phyloP scores from a whole-genome alignment of 2,113 vertebrate genomes.

The Abramis brama region DNA sequence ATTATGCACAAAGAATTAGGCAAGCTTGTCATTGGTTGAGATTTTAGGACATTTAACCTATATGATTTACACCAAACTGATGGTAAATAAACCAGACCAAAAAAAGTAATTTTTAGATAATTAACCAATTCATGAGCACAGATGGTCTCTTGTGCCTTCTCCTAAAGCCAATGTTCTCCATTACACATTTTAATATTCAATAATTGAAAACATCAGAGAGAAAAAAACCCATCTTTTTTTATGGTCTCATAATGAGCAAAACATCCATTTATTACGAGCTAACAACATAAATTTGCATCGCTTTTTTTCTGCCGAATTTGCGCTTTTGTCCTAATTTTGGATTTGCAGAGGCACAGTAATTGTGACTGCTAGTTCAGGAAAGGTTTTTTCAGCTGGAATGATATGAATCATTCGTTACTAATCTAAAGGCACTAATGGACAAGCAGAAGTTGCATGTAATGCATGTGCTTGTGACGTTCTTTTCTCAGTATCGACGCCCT shows the following conservation, averaged over 20 bases:
- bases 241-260: conserved; percentile 15
- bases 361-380: background rate
- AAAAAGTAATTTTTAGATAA: background rate
- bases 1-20: too few species aligned
- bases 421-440: conserved; percentile 68
- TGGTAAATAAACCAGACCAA: background rate
- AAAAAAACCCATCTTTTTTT: background rate
- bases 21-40: background rate
- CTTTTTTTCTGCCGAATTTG: too few species aligned
- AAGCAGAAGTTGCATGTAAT: conserved; percentile 66
- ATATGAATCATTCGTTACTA: conserved; percentile 69
- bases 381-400: conserved; percentile 59
- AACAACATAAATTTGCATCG: background rate
- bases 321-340: background rate
- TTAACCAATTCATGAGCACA: conserved; percentile 10
- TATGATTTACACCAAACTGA: background rate
- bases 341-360: background rate
- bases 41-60: background rate
- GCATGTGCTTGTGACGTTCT: conserved; percentile 65
- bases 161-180: background rate
- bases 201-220: conserved; percentile 18
- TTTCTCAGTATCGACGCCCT: conserved; percentile 46
- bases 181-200: conserved; percentile 21
- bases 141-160: background rate
- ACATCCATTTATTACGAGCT: conserved; percentile 38